Conservation (phyloP, 2,113 vertebrate species). For the Apodemus sylvaticus region DNA sequence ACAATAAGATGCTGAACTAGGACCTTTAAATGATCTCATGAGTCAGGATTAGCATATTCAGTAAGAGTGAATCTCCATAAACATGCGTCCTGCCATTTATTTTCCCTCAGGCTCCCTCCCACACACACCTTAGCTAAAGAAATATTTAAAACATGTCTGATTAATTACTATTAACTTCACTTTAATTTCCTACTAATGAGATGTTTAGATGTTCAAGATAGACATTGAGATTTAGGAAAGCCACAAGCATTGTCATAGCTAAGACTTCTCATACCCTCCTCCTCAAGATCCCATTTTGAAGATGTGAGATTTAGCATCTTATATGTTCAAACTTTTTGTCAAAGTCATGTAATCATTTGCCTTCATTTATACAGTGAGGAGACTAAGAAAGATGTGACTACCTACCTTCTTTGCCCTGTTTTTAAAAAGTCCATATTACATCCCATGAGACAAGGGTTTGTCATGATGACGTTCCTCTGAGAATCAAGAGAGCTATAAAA, state of each 20-base stretch:
- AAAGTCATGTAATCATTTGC: neutral
- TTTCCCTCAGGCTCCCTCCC: neutral
- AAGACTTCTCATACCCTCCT: neutral
- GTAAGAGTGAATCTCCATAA: neutral
- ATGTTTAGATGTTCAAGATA: constrained; percentile 10
- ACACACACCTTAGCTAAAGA: neutral
- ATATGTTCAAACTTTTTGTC: neutral
- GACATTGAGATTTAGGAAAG: neutral
- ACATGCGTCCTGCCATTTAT: neutral
- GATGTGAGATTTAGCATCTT: neutral
- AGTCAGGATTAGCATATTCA: neutral
- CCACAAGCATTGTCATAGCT: neutral
- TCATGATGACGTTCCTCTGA: neutral
- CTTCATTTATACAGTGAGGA: neutral
- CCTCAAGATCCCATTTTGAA: neutral
- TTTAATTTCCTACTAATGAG: neutral
- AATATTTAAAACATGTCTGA: neutral
- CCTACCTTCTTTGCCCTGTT: neutral
- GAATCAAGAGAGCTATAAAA: neutral
- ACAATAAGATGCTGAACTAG: neutral
- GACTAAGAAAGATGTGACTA: neutral
- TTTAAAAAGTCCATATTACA: neutral
- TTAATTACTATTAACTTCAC: constrained; percentile 1
- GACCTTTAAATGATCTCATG: neutral
- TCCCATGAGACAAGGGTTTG: neutral